phyloP scores from a whole-genome alignment of 2,113 vertebrate genomes.

The Toxotes jaculatrix region DNA sequence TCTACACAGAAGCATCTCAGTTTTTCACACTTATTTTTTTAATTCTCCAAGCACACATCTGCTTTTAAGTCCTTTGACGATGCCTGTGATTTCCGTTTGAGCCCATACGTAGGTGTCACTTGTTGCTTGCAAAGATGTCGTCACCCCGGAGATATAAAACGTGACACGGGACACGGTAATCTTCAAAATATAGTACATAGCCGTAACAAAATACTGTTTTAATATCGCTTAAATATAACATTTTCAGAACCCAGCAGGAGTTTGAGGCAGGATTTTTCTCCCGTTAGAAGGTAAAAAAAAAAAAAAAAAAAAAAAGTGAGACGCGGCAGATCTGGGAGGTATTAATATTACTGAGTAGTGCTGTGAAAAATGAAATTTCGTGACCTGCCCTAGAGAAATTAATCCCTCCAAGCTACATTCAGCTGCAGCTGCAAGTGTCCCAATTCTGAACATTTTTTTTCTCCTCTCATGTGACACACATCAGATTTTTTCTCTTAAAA shows the following conservation, averaged over 20 bases:
- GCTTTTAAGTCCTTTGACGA: background rate
- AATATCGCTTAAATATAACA: background rate
- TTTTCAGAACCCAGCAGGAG: background rate
- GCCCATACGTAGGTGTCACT: background rate
- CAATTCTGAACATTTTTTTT: conserved; percentile 29
- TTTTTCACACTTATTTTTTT: background rate
- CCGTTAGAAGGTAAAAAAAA: background rate
- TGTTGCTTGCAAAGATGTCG: background rate
- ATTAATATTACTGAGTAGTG: conserved; percentile 30
- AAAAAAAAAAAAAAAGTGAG: background rate
- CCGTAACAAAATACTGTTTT: background rate
- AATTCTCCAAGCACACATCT: background rate
- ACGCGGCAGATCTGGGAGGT: conserved; percentile 7
- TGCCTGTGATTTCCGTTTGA: background rate
- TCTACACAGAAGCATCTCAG: background rate
- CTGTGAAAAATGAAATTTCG: conserved; percentile 41
- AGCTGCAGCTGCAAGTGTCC: conserved; percentile 39
- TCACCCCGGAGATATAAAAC: background rate
- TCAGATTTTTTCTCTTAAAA: conserved; percentile 17
- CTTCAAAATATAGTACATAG: background rate
- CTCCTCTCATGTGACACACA: conserved; percentile 25
- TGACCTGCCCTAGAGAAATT: conserved; percentile 41
- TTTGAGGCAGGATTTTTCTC: background rate
- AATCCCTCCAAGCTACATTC: conserved; percentile 39
- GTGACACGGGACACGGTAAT: background rate